These are phyloP conservation scores for Synaphobranchus kaupii DNA, from an alignment of 2,797 vertebrate species.

Conservation along the genomic window DNA sequence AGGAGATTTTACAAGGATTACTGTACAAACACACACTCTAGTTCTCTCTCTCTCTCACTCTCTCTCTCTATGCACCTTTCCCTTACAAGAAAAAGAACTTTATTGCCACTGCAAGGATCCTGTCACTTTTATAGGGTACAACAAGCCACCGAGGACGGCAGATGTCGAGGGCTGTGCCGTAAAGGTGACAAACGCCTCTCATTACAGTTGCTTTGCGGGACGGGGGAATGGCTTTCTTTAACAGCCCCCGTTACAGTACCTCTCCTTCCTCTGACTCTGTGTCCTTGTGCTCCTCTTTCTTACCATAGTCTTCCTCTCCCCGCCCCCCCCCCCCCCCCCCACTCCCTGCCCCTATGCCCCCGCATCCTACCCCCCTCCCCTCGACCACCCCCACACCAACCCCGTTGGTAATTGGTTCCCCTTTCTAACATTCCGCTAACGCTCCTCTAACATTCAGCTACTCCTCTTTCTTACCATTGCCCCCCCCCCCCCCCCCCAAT, in stretches of 20 bases:
- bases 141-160: neutral
- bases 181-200: constrained; percentile 14
- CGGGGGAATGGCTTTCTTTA: neutral
- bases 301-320: too few species aligned
- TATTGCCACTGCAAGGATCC: neutral
- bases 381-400: neutral
- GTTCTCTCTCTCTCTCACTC: too few species aligned
- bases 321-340: neutral
- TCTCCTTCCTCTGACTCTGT: neutral
- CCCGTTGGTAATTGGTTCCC: neutral
- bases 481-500: too few species aligned
- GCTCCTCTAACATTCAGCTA: neutral
- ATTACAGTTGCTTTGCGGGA: neutral
- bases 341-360: neutral
- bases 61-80: neutral
- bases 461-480: neutral
- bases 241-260: too few species aligned
- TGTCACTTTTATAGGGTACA: neutral
- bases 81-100: neutral
- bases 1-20: too few species aligned
- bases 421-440: neutral
- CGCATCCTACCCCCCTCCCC: too few species aligned
- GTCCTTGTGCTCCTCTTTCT: neutral
- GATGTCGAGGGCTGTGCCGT: neutral
- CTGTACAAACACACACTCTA: too few species aligned